Evolutionary conservation across 2,797 vertebrate genomes (phyloP), one percentile per base, ranked within the genome.

Genomic region (Aythya fuligula): DNA sequence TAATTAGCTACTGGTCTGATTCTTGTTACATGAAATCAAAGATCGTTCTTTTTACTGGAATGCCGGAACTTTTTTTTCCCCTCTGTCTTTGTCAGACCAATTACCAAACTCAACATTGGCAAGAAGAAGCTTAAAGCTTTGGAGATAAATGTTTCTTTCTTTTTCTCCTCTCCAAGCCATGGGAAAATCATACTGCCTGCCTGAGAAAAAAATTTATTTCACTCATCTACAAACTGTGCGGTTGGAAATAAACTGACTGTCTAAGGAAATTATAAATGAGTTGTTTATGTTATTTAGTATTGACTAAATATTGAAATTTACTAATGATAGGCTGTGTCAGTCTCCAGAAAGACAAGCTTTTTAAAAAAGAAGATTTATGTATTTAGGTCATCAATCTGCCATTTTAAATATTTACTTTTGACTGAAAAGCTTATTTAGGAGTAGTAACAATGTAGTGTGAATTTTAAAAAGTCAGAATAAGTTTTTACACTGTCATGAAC

Each of bases 381-480:
- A 62, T 78, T 87, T 78, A 79, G 17, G 53, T 85, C 43, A 94
- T 17, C 18, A 81, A 53, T 34, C n/a, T 66, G 9, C 12, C 32
- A 85, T 61, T 94, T 85, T 5, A 80, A 94, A 79, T 81, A 91
- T 74, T 93, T 92, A 5, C 22, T 92, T 25, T 79, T 77, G 27
- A n/a, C 32, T 79, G 61, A 54, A 81, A 85, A 32, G 11, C 30
- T 92, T 82, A 60, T 57, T 89, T 18, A 21, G 12, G 53, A 79
- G 4, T 53, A 87, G 81, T 61, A 90, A 76, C 53, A 87, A 51
- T 65, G 11, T 32, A 53, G 12, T 15, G 18, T 74, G 71, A 82
- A 65, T 78, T 92, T 24, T 6, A 34, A 19, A 88, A 72, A 78
- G 56, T 25, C 49, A n/a, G 36, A 60, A 7, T 67, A 71, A 64